Base-by-base conservation (phyloP, 1,140 invertebrate genomes). In the Yoshiicerus persimilis region DNA sequence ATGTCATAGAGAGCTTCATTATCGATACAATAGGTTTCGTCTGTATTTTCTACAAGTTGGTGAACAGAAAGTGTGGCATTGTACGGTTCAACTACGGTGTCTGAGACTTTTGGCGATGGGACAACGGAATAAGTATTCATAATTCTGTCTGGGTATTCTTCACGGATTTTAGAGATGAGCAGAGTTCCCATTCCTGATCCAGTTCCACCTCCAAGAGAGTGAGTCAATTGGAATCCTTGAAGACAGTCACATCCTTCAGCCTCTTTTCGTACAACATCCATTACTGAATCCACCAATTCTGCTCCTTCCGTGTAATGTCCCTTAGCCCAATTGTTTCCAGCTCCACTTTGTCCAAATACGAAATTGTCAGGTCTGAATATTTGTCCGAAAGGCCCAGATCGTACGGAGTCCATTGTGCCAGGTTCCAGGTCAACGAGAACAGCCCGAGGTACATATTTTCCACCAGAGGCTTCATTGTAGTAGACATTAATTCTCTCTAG, bases 81-180 rank as follows among this genome's bases (percentile, higher is more conserved):
- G 92, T 94, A 94, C 1, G 94, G 94, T 90, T 94, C 94, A 25
- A 94, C 94, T 8, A 94, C 94, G 23, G 93, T 94, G 89, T 94
- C 94, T 0, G 93, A 94, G 2, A 56, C 47, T 56, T 56, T 56
- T 23, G 93, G 47, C 1, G 47, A 56, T 16, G 47, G 47, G 47
- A 56, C 47, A 56, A 56, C 47, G 5, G 47, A 56, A 94, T 88
- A 87, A 94, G 97, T 96, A 92, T 96, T 96, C 95, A 98, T 97
- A 88, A 98, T 98, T 92, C 97, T 95, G 93, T 98, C 97, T 4
- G 97, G 96, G 92, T 96, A 97, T 92, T 97, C 96, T 92, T 97
- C 47, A 16, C 47, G 47, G 47, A 56, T 56, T 56, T 56, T 56
- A 5, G 47, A 56, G 13, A 56, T 56, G 47, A 56, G 47, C 47